A percentile compares a stretch with the other conserved stretches of the same genome.
phyloP scores from a whole-genome alignment of 2,888 invertebrate genomes.

The Hipparchia sbordonii region DNA sequence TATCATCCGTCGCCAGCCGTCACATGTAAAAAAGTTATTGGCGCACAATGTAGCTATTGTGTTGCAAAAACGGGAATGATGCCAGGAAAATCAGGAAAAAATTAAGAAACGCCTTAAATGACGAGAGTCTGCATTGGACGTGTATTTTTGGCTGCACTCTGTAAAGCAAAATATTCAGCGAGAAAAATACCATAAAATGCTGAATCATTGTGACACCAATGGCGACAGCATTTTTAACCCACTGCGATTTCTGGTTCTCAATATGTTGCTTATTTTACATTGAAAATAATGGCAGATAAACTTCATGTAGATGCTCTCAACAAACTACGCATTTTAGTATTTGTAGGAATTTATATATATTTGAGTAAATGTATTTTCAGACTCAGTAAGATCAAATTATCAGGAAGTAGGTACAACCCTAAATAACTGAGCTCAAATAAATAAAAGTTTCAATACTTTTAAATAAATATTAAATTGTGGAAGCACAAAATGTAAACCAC shows the following conservation, averaged over 20 bases:
- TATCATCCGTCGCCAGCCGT: conserved; percentile 33
- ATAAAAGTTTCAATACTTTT: conserved; percentile 2
- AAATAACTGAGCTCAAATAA: background rate
- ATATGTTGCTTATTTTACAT: too few species aligned
- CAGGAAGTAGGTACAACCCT: background rate
- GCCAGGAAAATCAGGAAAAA: conserved; percentile 37
- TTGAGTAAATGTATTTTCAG: too few species aligned
- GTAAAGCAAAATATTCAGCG: background rate
- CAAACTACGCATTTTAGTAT: too few species aligned
- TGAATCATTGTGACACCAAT: background rate
- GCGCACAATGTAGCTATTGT: conserved; percentile 40
- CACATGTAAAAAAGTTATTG: conserved; percentile 40
- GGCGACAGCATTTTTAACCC: background rate
- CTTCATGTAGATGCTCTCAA: too few species aligned
- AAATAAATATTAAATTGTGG: background rate
- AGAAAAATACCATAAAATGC: conserved; percentile 9
- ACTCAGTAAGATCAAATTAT: too few species aligned
- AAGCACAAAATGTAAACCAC: conserved; percentile 11
- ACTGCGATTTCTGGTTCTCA: background rate
- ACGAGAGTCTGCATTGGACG: conserved; percentile 25
- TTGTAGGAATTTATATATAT: too few species aligned
- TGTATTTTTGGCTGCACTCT: conserved; percentile 23
- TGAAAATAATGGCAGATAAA: too few species aligned
- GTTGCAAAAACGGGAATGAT: conserved; percentile 39
- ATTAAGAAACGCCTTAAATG: conserved; percentile 33